Conservation (phyloP, 2,113 vertebrate species). For the Hydrolagus affinis region DNA sequence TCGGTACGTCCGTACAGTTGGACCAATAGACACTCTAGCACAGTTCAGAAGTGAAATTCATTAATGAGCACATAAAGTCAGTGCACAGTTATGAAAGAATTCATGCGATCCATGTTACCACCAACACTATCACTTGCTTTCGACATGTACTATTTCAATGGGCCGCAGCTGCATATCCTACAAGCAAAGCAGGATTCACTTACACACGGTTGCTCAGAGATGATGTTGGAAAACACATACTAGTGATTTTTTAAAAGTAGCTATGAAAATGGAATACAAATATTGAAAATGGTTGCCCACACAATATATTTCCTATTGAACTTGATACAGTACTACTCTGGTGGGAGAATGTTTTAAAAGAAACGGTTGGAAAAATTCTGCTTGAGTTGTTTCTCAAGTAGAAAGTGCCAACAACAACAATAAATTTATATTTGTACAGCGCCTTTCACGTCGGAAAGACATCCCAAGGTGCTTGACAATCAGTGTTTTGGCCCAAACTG, state of each 20-base stretch:
- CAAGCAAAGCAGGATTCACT: not conserved
- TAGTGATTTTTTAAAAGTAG: not conserved
- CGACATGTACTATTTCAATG: not conserved
- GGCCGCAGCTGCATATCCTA: not conserved
- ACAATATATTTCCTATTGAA: not conserved
- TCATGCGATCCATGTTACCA: not conserved
- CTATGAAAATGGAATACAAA: not conserved
- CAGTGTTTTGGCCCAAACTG: not conserved
- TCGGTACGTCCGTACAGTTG: no score
- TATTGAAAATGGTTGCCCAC: not conserved
- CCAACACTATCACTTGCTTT: not conserved
- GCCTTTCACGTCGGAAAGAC: no score
- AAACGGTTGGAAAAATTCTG: not conserved
- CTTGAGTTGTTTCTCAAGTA: not conserved
- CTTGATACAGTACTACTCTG: not conserved
- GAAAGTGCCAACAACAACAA: not conserved
- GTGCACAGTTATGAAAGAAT: constrained; percentile 2
- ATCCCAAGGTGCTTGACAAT: no score
- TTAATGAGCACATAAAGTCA: not conserved
- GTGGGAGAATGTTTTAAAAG: not conserved
- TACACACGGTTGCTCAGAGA: not conserved
- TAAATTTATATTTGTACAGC: no score
- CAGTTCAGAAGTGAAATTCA: not conserved
- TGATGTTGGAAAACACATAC: not conserved
- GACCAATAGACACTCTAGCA: no score